These are phyloP conservation scores for Brachypalpus laphriformis DNA, from an alignment of 2,888 invertebrate genomes.

Conservation along the genomic window DNA sequence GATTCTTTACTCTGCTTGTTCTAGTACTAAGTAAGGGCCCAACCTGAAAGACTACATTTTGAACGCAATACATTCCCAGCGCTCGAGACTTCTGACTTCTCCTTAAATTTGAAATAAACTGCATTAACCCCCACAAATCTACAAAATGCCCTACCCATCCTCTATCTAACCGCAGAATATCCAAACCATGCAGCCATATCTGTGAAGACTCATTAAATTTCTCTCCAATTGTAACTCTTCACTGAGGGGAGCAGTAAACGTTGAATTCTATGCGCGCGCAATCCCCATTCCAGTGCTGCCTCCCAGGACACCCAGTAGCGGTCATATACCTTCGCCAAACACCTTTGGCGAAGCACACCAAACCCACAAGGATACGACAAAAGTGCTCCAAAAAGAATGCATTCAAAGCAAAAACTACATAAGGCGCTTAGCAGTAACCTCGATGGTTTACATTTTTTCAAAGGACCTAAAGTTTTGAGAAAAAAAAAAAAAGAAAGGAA, in stretches of 20 bases:
- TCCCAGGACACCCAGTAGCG: constrained; percentile 20
- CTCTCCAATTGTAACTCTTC: constrained; percentile 53
- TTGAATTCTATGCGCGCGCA: constrained; percentile 21
- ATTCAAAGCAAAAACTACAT: constrained; percentile 27
- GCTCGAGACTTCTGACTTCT: too few relatives aligned
- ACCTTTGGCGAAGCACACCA: constrained; percentile 31
- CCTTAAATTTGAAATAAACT: too few relatives aligned
- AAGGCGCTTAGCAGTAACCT: constrained; percentile 40
- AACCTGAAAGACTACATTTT: too few relatives aligned
- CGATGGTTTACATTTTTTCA: constrained; percentile 3
- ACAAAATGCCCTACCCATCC: background rate
- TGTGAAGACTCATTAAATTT: constrained; percentile 46
- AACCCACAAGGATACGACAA: constrained; percentile 5
- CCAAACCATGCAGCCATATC: constrained; percentile 36
- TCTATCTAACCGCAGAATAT: background rate
- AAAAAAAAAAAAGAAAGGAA: constrained; percentile 30
- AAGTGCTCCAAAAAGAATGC: constrained; percentile 29
- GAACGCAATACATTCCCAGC: too few relatives aligned
- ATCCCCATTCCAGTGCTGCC: background rate
- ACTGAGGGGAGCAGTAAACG: constrained; percentile 31
- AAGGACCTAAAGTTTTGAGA: constrained; percentile 18
- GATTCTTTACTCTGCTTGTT: too few relatives aligned
- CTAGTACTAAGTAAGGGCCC: too few relatives aligned
- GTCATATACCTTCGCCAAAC: constrained; percentile 58
- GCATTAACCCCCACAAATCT: too few relatives aligned